Conservation (phyloP, 2,888 invertebrate species). For the Mesorhabditis belari region DNA sequence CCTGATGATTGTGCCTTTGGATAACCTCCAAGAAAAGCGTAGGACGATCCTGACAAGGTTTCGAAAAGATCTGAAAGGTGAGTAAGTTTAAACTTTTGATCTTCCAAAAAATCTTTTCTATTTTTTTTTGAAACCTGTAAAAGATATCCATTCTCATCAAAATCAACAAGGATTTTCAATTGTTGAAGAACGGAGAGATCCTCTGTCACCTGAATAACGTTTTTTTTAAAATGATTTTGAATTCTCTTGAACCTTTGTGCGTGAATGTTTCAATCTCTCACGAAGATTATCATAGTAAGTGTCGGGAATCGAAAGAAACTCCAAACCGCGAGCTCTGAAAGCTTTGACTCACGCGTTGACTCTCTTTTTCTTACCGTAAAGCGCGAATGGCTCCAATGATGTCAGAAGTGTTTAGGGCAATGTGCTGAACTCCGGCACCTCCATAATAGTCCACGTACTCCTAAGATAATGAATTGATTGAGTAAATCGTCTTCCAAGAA, state of each 20-base stretch:
- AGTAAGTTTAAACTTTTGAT: no score
- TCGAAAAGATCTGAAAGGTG: conserved; percentile 60
- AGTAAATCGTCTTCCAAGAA: background rate
- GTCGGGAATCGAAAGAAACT: conserved; percentile 81
- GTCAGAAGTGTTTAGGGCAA: conserved; percentile 83
- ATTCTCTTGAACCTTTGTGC: background rate
- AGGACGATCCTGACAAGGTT: conserved; percentile 91
- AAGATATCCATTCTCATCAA: conserved; percentile 48
- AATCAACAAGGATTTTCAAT: conserved; percentile 44
- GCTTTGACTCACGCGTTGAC: background rate
- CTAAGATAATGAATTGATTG: conserved; percentile 44
- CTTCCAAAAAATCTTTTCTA: background rate
- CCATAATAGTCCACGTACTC: conserved; percentile 97
- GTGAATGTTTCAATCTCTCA: conserved; percentile 63
- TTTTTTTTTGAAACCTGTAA: conserved; percentile 22
- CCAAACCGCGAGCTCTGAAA: conserved; percentile 65
- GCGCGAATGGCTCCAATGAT: conserved; percentile 76
- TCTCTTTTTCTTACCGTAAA: conserved; percentile 52
- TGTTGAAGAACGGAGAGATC: conserved; percentile 24
- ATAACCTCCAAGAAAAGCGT: conserved; percentile 94
- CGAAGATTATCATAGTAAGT: conserved; percentile 79
- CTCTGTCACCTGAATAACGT: background rate
- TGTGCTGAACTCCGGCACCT: conserved; percentile 86
- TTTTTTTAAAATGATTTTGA: background rate
- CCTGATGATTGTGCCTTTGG: conserved; percentile 78